Base-by-base conservation (phyloP, 2,888 invertebrate species). In the Sisyra terminalis region DNA sequence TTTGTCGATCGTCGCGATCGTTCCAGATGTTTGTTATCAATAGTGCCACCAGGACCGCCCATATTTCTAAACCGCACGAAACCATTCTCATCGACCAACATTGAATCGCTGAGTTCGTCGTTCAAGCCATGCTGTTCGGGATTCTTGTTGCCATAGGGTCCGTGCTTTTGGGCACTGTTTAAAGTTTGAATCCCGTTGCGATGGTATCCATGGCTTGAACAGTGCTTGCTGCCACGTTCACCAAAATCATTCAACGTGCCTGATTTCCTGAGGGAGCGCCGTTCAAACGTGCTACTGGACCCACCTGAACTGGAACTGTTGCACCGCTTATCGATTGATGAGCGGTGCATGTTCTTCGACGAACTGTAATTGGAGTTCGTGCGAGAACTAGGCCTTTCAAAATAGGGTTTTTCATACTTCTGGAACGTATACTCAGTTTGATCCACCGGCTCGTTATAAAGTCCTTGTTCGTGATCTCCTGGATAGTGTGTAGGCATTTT, bases 31-130 rank as follows among this genome's bases (percentile, higher is more conserved):
- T 43, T 44, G 36, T 39, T 55, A 52, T 55, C 55, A 24, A 24
- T 24, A 5, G 24, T 24, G 24, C 24, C 24, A 7, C 24, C 24
- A 24, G 24, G 24, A 37, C 53, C 53, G 39, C 54, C 54, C 50
- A 85, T 65, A 11, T 81, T 78, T 47, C 86, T 71, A 64, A 89
- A 88, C 50, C 90, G 69, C 10, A 89, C 80, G 60, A 89, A 87
- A 4, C 89, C 88, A 55, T 88, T 84, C 56, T 90, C 89, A 46
- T 86, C 83, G n/a, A 88, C 86, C 48, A 89, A 65, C 85, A 89
- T 87, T 50, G 86, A 75, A 45, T 67, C 59, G 51, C 71, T 68
- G 39, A 72, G 67, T 48, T 71, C 67, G 18, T 43, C 43, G n/a
- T 17, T 30, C 29, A 18, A 15, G 42, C 39, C 16, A 45, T 44